Evolutionary conservation across 2,113 vertebrate genomes (phyloP), one percentile per base, ranked within the genome.

Genomic region (Lamprotornis superbus): DNA sequence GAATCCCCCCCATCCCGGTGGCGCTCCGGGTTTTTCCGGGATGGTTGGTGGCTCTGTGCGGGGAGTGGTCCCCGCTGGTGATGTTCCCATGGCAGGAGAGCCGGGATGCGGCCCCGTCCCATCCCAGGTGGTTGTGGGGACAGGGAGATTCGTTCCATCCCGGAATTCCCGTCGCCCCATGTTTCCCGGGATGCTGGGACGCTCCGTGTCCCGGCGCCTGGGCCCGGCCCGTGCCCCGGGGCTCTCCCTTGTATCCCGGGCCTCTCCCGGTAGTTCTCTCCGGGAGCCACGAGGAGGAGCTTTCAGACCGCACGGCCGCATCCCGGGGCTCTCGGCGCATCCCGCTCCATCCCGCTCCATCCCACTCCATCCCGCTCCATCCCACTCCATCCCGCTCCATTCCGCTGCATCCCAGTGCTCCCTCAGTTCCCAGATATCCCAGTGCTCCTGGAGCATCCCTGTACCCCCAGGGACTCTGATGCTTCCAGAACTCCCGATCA

Each of bases 201-300:
- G 16, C 47, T 47, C 78, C 53, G 6, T 35, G 40, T 12, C 42
- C n/a, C 56, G n/a, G 33, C 33, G 7, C 33, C 68, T 19, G 7
- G 23, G 60, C 30, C 63, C 18, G 23, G 39, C 16, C 55, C 27
- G 20, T 68, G 39, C 9, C 60, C 60, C 78, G 33, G 60, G 76
- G 16, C 85, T 64, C 50, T 81, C 31, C 76, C 37, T 44, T 2
- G 31, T 4, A 67, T 74, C 87, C 81, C 78, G 47, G 88, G 74
- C 60, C 78, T 40, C 49, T 80, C 24, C 77, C 90, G 68, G 94
- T 64, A 95, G 15, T 96, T 97, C 94, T 69, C 11, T 39, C 10
- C 76, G 23, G 71, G 53, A 84, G 49, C 96, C 97, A 92, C 94
- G 89, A 96, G 96, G 93, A 94, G 96, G 97, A 96, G 97, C 96